Base-by-base conservation (phyloP, 1,140 invertebrate species). In the Rhyzopertha dominica region DNA sequence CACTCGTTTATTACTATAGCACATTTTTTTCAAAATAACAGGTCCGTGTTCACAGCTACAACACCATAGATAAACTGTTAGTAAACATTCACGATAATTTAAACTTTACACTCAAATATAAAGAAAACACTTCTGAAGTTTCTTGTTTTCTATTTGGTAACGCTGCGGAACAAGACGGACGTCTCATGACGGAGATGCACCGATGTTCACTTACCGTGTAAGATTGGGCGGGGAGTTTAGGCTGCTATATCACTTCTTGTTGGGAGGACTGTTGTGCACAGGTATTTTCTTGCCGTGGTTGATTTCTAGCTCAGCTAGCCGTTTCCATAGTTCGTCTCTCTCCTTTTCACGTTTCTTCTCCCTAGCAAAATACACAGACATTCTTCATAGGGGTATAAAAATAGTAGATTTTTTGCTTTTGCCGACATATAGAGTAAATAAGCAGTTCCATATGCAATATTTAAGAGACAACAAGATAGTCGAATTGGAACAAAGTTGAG, bases 291-390 rank as follows among this genome's bases (percentile, higher is more conserved):
- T 69, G 43, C 59, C 62, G 45, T 66, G 69, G 65, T 76, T 80
- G 58, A 85, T 68, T 72, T 87, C 87, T 72, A 92, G 75, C 74
- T 90, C 87, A 57, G 79, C 82, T 68, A 95, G 74, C 74, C 79
- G 86, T 74, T 91, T 92, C 91, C 91, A 95, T 66, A 95, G 71
- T 73, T 95, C 90, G 65, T 95, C 91, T 63, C 90, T 79, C 74
- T 95, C 91, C 61, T 90, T 90, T 74, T 95, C 90, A 54, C 87
- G 81, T 69, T 93, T 94, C 72, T 93, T 93, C 71, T 95, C 90
- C 81, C 90, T 94, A 67, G 5, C 73, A 72, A 59, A 18, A 44
- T 36, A 17, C n/a, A n/a, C n/a, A n/a, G n/a, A n/a, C n/a, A n/a
- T n/a, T n/a, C n/a, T n/a, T n/a, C n/a, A n/a, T n/a, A n/a, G n/a